Evolutionary conservation across 2,797 vertebrate genomes (phyloP), one percentile per base, ranked within the genome.

Genomic region (Anolis apletophallus): DNA sequence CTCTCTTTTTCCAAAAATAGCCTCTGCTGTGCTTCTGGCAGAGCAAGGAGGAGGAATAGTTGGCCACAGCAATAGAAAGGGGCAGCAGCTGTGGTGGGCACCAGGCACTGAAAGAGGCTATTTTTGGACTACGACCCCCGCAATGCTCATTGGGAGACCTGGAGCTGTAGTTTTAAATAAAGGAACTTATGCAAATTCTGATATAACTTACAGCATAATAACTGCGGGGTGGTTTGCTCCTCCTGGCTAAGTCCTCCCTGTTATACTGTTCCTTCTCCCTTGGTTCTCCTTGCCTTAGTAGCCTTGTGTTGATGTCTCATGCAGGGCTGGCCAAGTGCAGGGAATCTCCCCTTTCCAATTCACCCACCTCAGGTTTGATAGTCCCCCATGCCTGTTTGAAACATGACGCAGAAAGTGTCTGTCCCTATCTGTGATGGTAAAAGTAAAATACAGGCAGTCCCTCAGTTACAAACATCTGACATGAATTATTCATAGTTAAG

Each of bases 1-100:
- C 67, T 54, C 13, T 71, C 29, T 59, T 59, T 17, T 85, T 67
- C 46, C n/a, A 64, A n/a, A 73, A 85, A 80, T 64, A 73, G 68
- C 8, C 10, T 9, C 10, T 64, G 14, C 3, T 54, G 46, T 78
- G 8, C 40, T 55, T 54, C 9, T 21, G n/a, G 52, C 36, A n/a
- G 21, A 71, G 64, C 23, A 78, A 57, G 46, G 21, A 16, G 21
- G 23, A 80, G 36, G 69, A 40, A 23, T 36, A 11, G 3, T 64
- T 46, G 55, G n/a, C 21, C 34, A 71, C 40, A 29, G 13, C 23
- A 19, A 16, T 67, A 52, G 29, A 71, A 21, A 11, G 29, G 29
- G 29, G 16, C 46, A 86, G 36, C 59, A 67, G 19, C 57, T 54
- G n/a, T 59, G 23, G 26, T 64, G 26, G 29, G 26, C 29, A 64